Evolutionary conservation across 2,797 vertebrate genomes (phyloP).

Genomic region (Chloroceryle amazona): DNA sequence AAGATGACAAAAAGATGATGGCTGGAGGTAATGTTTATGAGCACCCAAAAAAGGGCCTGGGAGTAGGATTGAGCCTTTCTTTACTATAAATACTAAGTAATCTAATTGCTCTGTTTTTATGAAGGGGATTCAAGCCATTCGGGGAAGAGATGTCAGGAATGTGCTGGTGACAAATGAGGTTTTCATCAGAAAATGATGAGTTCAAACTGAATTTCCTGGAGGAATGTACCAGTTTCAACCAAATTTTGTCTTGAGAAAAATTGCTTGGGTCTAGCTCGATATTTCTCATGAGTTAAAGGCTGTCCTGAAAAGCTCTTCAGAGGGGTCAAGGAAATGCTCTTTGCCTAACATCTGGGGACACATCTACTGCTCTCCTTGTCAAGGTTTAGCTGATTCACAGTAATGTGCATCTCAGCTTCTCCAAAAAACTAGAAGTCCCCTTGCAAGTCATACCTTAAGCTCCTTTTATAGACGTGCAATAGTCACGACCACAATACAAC

Average conservation of each 20-base stretch:
- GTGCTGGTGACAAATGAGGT: not conserved
- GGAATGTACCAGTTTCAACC: not conserved
- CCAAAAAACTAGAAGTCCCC: not conserved
- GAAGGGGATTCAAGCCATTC: not conserved
- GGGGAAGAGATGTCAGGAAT: not conserved
- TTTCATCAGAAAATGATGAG: not conserved
- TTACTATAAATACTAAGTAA: slow-evolving; percentile 5
- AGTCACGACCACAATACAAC: not conserved
- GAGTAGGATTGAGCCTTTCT: not conserved
- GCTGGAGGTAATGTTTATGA: not conserved
- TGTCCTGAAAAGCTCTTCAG: slow-evolving; percentile 10
- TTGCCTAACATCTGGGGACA: not conserved
- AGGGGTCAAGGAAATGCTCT: not conserved
- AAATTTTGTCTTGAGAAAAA: not conserved
- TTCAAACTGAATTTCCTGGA: not conserved
- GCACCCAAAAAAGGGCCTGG: not conserved
- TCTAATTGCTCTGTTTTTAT: not conserved
- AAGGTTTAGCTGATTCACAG: not conserved
- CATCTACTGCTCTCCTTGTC: not conserved
- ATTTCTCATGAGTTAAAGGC: not conserved
- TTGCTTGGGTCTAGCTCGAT: not conserved
- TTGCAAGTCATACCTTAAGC: not conserved
- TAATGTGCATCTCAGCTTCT: not conserved
- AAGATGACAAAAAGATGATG: not conserved
- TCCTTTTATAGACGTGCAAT: accelerated